Evolutionary conservation across 2,888 invertebrate species (phyloP), one percentile per base, ranked within the genome.

Genomic region (Myathropa florea): DNA sequence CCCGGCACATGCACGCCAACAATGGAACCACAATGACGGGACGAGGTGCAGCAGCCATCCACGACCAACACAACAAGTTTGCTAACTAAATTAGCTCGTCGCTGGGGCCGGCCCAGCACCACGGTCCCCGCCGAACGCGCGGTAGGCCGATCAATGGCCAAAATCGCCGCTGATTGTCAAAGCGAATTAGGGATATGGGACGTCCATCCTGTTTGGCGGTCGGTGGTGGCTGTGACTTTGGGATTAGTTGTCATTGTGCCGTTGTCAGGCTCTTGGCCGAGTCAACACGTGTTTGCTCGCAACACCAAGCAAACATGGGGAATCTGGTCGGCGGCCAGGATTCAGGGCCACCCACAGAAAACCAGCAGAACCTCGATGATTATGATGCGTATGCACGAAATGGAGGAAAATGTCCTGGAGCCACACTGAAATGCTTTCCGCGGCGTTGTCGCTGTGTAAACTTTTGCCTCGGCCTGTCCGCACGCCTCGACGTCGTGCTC

Each of bases 31-130:
- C 77, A 73, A 39, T 57, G 81, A 64, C 82, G 68, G 64, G 73
- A 78, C 68, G 71, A 67, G 59, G 57, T 71, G 63, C 76, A 82
- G 28, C 77, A 64, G 68, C 73, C 61, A 70, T 85, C 67, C 18
- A 18, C 9, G 72, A 77, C 77, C 63, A 68, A 68, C 76, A 71
- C 81, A 85, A 82, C 82, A 82, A 72, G 82, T 77, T 81, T 70
- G 82, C 59, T 64, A 57, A 82, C 59, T 68, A 60, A 53, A 78
- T 85, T 78, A 85, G 85, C 68, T 68, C 39, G 39, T 83, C 71
- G 36, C 63, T 46, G 7, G 46, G 1, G 7, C 46, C 46, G 46
- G 18, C 46, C 46, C 46, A 46, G 46, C 2, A 0, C 46, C n/a
- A 46, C 18, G 46, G 46, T 6, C 18, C 9, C 46, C 46, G n/a